Evolutionary conservation across 2,888 invertebrate genomes (phyloP).

Genomic region (Heliconius charithonia): DNA sequence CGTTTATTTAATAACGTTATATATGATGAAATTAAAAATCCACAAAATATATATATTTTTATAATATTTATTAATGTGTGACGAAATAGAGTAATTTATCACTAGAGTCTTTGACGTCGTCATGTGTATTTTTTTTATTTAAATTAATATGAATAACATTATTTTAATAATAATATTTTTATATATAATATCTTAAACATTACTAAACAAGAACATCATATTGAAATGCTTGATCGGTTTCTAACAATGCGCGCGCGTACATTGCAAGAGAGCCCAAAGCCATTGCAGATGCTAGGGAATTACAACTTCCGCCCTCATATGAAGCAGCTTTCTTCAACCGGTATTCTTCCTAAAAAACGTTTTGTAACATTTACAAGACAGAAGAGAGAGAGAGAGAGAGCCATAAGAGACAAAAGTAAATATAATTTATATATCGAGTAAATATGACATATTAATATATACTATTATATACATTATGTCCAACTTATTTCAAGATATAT

Average conservation of each 20-base stretch:
- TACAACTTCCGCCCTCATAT: slow-evolving; percentile 74
- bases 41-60: no score
- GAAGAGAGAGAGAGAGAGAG: no score
- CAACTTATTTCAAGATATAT: no score
- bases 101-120: no score
- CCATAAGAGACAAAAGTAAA: background rate
- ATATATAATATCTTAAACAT: no score
- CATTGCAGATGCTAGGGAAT: slow-evolving; percentile 77
- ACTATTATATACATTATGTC: no score
- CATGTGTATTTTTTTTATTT: no score
- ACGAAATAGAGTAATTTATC: background rate
- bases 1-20: background rate
- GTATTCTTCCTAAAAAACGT: slow-evolving; percentile 67
- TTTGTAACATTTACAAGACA: background rate
- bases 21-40: background rate
- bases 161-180: slow-evolving; percentile 14
- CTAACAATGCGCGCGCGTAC: slow-evolving; percentile 72
- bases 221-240: slow-evolving; percentile 78
- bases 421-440: background rate
- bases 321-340: slow-evolving; percentile 71
- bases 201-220: slow-evolving; percentile 69
- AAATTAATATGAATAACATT: background rate
- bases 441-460: no score
- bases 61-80: background rate
- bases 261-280: slow-evolving; percentile 71